phyloP scores from a whole-genome alignment of 1,140 invertebrate species.

The Cheumatopsyche charites region DNA sequence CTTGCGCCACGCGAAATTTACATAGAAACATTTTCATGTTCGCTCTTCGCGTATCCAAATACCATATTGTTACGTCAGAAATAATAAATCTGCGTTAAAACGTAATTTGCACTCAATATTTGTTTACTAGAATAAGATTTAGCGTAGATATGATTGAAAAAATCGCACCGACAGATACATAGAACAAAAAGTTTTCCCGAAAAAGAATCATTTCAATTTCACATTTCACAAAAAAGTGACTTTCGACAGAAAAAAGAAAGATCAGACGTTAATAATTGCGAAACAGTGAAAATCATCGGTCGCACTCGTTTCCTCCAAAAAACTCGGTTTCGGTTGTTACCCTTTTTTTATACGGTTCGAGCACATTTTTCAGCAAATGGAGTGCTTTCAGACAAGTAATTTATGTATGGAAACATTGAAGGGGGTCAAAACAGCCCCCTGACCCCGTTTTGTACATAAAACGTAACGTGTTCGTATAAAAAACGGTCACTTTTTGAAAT shows the following conservation, averaged over 20 bases:
- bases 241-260: neutral
- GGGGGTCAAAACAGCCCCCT: neutral
- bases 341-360: neutral
- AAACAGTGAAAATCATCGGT: neutral
- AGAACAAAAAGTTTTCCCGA: too few species aligned
- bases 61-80: too few species aligned
- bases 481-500: slow-evolving; percentile 32
- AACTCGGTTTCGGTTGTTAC: slow-evolving; percentile 20
- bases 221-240: too few species aligned
- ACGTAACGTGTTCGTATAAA: neutral
- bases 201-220: too few species aligned
- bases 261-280: neutral
- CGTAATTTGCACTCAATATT: too few species aligned
- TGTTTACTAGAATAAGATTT: too few species aligned
- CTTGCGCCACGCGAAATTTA: too few species aligned
- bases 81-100: too few species aligned
- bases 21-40: too few species aligned
- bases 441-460: neutral
- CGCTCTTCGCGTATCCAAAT: too few species aligned
- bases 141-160: too few species aligned
- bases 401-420: slow-evolving; percentile 24
- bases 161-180: too few species aligned
- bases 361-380: slow-evolving; percentile 33
- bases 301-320: neutral
- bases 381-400: slow-evolving; percentile 33